Evolutionary conservation across 2,113 vertebrate species (phyloP).

Genomic region (Antigone vipio): DNA sequence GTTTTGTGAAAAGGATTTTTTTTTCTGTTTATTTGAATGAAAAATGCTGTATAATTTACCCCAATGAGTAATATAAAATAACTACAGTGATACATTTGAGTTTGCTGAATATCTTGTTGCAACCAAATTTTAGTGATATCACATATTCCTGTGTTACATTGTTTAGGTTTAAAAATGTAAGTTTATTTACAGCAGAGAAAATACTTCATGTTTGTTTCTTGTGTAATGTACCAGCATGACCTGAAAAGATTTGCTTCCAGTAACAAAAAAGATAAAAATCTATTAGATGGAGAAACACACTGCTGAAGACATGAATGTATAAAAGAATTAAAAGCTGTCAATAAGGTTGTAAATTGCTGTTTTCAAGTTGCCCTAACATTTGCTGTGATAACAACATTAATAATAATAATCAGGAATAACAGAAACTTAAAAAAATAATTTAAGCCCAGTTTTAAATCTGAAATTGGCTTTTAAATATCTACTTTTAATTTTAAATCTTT

Average conservation of each 20-base stretch:
- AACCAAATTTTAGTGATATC: background rate
- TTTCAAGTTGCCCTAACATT: background rate
- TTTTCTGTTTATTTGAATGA: background rate
- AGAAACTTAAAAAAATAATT: background rate
- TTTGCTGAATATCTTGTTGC: background rate
- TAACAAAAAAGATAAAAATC: background rate
- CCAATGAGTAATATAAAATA: background rate
- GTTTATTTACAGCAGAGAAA: slow-evolving; percentile 39
- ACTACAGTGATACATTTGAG: background rate
- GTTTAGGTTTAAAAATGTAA: slow-evolving; percentile 10
- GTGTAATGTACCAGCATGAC: background rate
- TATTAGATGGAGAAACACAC: background rate
- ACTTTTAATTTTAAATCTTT: background rate
- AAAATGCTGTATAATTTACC: background rate
- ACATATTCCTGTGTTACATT: background rate
- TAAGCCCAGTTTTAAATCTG: background rate
- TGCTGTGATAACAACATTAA: background rate
- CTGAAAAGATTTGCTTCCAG: background rate
- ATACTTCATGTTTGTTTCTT: background rate
- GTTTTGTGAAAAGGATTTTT: background rate
- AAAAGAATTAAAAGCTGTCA: background rate
- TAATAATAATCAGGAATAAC: background rate
- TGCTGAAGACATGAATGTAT: background rate
- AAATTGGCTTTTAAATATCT: background rate
- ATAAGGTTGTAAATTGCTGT: background rate